These are phyloP conservation scores for Fulica atra DNA, from an alignment of 2,113 vertebrate species.

Conservation along the genomic window DNA sequence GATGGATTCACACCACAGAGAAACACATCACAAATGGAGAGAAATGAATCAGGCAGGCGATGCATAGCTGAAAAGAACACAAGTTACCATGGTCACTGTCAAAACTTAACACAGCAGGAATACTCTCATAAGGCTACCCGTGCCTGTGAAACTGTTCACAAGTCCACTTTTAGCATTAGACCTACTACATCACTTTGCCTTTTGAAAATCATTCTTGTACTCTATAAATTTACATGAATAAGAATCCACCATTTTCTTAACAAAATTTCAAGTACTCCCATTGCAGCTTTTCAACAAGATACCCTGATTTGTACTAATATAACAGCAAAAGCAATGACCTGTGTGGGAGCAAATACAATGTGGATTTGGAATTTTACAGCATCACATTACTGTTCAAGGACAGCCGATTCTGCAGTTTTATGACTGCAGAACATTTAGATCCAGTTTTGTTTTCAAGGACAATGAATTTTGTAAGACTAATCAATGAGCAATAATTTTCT, in stretches of 20 bases:
- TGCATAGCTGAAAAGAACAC: conserved; percentile 77
- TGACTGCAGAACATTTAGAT: neutral
- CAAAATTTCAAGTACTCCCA: neutral
- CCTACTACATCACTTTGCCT: neutral
- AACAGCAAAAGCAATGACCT: neutral
- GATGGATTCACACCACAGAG: conserved; percentile 77
- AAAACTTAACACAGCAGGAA: conserved; percentile 38
- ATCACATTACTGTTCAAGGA: neutral
- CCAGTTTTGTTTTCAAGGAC: neutral
- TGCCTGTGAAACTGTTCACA: neutral
- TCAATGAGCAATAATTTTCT: neutral
- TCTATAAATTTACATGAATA: neutral
- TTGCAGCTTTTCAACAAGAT: neutral
- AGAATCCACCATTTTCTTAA: neutral
- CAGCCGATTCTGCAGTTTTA: neutral
- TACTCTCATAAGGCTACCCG: neutral
- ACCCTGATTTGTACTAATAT: neutral
- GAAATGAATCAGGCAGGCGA: conserved; percentile 74
- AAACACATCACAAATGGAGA: conserved; percentile 78
- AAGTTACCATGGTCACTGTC: conserved; percentile 62
- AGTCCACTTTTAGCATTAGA: neutral
- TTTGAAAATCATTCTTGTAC: neutral
- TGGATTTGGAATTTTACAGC: neutral
- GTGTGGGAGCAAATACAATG: neutral
- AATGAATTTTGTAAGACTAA: neutral